Percentiles rank a stretch among this genome's conserved stretches.
phyloP scores from a whole-genome alignment of 2,888 invertebrate species.

The Neoaliturus tenellus region DNA sequence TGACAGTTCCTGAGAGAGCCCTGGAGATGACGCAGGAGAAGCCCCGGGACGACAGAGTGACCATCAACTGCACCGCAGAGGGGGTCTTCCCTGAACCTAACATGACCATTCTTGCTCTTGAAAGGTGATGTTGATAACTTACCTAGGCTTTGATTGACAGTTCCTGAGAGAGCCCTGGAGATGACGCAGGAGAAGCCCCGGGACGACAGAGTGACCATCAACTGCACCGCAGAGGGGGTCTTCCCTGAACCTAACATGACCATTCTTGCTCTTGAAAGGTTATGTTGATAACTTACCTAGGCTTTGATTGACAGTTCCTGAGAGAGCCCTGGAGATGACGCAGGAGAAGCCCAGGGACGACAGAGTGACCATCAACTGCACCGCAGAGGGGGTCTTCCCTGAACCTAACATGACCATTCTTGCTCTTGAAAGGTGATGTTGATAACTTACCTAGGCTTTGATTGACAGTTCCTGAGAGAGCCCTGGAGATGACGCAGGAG shows the following conservation, averaged over 20 bases:
- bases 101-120: conserved; percentile 59
- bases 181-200: conserved; percentile 75
- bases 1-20: conserved; percentile 75
- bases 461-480: conserved; percentile 75
- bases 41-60: too few relatives aligned
- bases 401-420: conserved; percentile 72
- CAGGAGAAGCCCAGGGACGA: conserved; percentile 75
- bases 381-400: conserved; percentile 78
- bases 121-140: too few relatives aligned
- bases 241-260: conserved; percentile 76
- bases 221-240: conserved; percentile 77
- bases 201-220: conserved; percentile 76
- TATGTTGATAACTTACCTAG: too few relatives aligned
- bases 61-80: conserved; percentile 77
- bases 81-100: conserved; percentile 78
- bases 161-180: conserved; percentile 76
- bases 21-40: conserved; percentile 76
- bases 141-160: too few relatives aligned
- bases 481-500: conserved; percentile 75
- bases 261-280: not conserved
- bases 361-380: conserved; percentile 77
- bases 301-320: conserved; percentile 75
- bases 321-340: conserved; percentile 75
- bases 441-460: too few relatives aligned
- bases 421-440: not conserved